These are phyloP conservation scores for Dascillus cervinus DNA, from an alignment of 2,888 invertebrate species.

Conservation along the genomic window DNA sequence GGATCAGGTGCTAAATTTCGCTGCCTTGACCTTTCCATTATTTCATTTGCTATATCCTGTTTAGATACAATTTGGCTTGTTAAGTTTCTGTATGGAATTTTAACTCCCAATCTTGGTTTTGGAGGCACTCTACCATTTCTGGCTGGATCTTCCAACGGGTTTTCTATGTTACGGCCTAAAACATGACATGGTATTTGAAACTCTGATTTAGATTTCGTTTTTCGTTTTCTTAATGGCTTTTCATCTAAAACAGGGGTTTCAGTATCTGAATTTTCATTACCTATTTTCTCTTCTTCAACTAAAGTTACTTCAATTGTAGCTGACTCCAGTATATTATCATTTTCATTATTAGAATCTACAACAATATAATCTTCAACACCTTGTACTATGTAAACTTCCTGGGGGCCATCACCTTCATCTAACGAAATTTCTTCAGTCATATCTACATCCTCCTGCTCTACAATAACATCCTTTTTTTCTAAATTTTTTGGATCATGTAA, in stretches of 20 bases:
- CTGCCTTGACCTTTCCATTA: slow-evolving; percentile 45
- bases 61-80: slow-evolving; percentile 50
- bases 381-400: not conserved
- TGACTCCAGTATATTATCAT: slow-evolving; percentile 1
- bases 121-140: slow-evolving; percentile 34
- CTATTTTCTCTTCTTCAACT: not conserved
- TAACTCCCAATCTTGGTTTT: slow-evolving; percentile 42
- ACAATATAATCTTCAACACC: not conserved
- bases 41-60: slow-evolving; percentile 48
- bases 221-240: too few relatives aligned
- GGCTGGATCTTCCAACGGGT: slow-evolving; percentile 36
- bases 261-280: not conserved
- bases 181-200: slow-evolving; percentile 36
- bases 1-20: slow-evolving; percentile 41
- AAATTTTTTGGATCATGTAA: too few relatives aligned
- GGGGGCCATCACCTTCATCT: too few relatives aligned
- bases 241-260: too few relatives aligned
- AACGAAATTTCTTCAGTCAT: slow-evolving; percentile 1
- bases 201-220: slow-evolving; percentile 1
- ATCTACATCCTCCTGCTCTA: not conserved
- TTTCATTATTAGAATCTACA: not conserved
- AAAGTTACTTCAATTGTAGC: not conserved
- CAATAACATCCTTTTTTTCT: not conserved
- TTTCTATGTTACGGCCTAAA: slow-evolving; percentile 39
- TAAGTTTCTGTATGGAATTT: slow-evolving; percentile 41